Percentiles rank a stretch among this genome's conserved stretches.
Conservation (phyloP, 2,888 invertebrate genomes). For the Epinotia ramella region DNA sequence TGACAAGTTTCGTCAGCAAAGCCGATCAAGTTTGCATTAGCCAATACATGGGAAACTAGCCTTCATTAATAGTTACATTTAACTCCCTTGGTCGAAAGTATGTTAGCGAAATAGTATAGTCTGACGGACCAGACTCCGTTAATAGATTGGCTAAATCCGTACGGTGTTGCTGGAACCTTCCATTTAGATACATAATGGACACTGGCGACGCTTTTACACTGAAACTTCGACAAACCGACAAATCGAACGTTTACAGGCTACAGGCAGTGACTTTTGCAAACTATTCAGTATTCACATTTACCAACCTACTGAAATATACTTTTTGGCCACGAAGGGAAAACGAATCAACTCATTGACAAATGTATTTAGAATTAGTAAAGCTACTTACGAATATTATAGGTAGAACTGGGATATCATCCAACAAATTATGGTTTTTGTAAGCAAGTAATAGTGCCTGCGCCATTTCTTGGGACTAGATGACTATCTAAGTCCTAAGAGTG, state of each 20-base stretch:
- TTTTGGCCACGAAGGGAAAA: slow-evolving; percentile 55
- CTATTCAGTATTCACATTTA: slow-evolving; percentile 66
- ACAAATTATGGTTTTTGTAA: no score
- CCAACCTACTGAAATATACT: slow-evolving; percentile 49
- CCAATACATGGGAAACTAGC: slow-evolving; percentile 54
- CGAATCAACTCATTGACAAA: slow-evolving; percentile 61
- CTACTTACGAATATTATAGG: slow-evolving; percentile 59
- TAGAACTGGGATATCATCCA: background rate
- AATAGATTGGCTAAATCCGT: slow-evolving; percentile 77
- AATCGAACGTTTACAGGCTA: slow-evolving; percentile 60
- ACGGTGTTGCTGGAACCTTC: slow-evolving; percentile 61
- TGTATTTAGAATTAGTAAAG: slow-evolving; percentile 52
- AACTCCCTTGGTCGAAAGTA: slow-evolving; percentile 52
- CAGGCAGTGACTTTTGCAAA: slow-evolving; percentile 59
- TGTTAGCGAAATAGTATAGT: slow-evolving; percentile 58
- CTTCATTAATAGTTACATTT: slow-evolving; percentile 55
- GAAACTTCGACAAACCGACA: slow-evolving; percentile 64
- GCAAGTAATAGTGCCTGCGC: no score
- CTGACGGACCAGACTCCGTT: slow-evolving; percentile 59
- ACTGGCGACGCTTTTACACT: slow-evolving; percentile 64
- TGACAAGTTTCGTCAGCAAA: background rate
- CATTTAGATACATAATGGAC: slow-evolving; percentile 78
- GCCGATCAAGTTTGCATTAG: slow-evolving; percentile 21
- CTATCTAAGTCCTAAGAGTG: no score
- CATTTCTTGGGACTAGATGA: no score